Base-by-base conservation (phyloP, 2,888 invertebrate species). In the Drosophila prolongata region DNA sequence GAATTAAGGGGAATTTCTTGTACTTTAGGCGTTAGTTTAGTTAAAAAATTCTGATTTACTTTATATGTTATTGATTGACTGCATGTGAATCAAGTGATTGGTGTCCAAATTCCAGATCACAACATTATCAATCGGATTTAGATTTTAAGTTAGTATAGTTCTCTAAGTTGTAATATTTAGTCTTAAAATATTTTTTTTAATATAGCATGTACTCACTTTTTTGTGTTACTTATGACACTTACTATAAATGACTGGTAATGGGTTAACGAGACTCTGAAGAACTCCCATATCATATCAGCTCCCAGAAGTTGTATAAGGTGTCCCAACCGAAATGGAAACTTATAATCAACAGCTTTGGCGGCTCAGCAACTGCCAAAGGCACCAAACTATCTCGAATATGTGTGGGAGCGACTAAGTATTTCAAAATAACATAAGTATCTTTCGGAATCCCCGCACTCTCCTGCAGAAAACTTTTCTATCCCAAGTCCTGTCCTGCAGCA, bases 281-380 rank as follows among this genome's bases (percentile, higher is more conserved):
- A 16, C 19, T 13, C 37, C 60, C 46, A n/a, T n/a, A 11, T 35
- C 47, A 30, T 79, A 64, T 82, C 74, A 62, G 34, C 76, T 64
- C 66, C 79, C 54, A 79, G 13, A 50, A 52, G 54, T 56, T 44
- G 35, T 16, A 49, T 35, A 49, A 74, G 74, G 75, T 74, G 57
- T 68, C 60, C 56, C 56, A 55, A 35, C 37, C 56, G 43, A 46
- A 50, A 62, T 62, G 54, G 65, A 74, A 83, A 83, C 76, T 83
- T 88, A 76, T 88, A 83, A 83, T 83, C 83, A 88, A 83, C 83
- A 88, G 83, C 83, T 83, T 83, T 86, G 83, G 83, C 72, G 83
- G 83, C 83, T 83, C 88, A 88, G 83, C 78, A 81, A 82, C 80
- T 74, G 66, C 79, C 85, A 81, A 78, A 67, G 67, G 82, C 54